Base-by-base conservation (phyloP, 1,140 invertebrate species). In the Thaumatotibia leucotreta region DNA sequence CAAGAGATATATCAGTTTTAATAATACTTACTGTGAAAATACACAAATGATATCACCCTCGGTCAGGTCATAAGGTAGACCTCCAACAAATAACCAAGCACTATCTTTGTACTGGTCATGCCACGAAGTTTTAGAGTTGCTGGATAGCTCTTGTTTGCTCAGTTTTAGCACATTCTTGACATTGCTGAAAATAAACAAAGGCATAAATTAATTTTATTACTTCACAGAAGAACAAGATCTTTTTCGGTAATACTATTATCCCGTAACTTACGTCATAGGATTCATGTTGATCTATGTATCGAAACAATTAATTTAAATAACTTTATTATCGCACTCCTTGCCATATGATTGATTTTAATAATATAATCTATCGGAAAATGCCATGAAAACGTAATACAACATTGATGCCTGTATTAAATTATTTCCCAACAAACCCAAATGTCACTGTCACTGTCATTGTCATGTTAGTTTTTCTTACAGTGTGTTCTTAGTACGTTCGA, bases 11-110 rank as follows among this genome's bases (percentile, higher is more conserved):
- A 8, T 20, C 8, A 45, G 35, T 45, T 45, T 29, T 11, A 54
- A 10, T 50, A 29, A 32, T 72, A 93, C 95, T 94, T 94, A 99
- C 96, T 99, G 99, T 11, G 99, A 99, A 93, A 99, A 99, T 22
- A 99, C 95, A 80, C 97, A 95, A 71, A 99, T 95, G 14, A 99
- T 88, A 92, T 99, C 99, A 61, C 99, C 99, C 93, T 99, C 99
- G 8, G 97, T 97, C 4, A 99, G 92, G 75, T 98, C 97, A 89
- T 96, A 99, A 0, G 98, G 96, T 10, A 99, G 92, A 8, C 99
- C 99, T 32, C 98, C 99, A 75, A 99, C 91, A 91, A 99, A 99
- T 72, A 99, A 95, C 99, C 99, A 99, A 23, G 99, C 98, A 87
- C 98, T 99, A 70, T 98, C 96, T 87, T 95, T 96, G 84, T 99